Conservation (phyloP, 2,888 invertebrate genomes). For the Luffia ferchaultella region DNA sequence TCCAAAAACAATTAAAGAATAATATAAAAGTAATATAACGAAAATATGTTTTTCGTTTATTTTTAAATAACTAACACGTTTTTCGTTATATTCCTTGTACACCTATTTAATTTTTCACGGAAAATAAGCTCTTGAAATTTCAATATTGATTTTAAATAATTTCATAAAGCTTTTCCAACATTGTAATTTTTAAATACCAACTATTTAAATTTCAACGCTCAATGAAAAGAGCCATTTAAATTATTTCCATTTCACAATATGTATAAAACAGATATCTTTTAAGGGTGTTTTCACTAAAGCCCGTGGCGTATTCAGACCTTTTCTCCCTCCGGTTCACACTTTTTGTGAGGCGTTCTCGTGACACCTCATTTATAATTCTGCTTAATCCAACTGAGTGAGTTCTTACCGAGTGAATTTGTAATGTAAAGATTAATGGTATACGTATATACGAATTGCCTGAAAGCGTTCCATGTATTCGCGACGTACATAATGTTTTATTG, state of each 20-base stretch:
- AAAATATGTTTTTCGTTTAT: no score
- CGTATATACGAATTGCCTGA: slow-evolving; percentile 36
- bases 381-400: slow-evolving; percentile 61
- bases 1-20: no score
- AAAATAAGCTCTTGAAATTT: no score
- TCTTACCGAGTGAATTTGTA: slow-evolving; percentile 62
- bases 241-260: slow-evolving; percentile 32
- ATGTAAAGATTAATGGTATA: slow-evolving; percentile 60
- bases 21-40: no score
- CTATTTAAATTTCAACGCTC: no score
- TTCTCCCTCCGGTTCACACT: slow-evolving; percentile 37
- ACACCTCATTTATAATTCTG: slow-evolving; percentile 64
- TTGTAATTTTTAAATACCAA: no score
- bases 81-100: no score
- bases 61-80: no score
- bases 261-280: slow-evolving; percentile 48
- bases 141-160: no score
- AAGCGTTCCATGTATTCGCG: slow-evolving; percentile 23
- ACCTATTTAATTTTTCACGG: no score
- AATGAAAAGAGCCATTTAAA: no score
- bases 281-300: slow-evolving; percentile 20
- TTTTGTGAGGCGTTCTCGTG: slow-evolving; percentile 48
- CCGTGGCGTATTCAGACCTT: slow-evolving; percentile 27
- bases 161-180: no score
- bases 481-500: not conserved